Evolutionary conservation across 2,113 vertebrate species (phyloP).

Genomic region (Python bivittatus): DNA sequence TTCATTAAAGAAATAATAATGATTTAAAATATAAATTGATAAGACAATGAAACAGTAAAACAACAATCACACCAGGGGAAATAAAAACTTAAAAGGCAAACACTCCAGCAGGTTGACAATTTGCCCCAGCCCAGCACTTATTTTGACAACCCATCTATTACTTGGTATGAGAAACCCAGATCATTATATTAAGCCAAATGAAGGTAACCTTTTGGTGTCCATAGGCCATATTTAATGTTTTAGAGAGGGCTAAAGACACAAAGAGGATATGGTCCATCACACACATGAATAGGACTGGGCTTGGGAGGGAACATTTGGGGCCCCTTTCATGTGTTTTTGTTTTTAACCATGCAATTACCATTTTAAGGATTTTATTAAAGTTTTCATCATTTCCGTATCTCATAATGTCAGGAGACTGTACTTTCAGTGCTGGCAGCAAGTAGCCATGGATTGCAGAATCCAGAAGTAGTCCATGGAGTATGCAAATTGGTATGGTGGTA

Average conservation of each 20-base stretch:
- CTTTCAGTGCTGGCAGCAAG: background rate
- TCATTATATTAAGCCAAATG: background rate
- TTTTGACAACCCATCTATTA: background rate
- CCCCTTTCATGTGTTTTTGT: background rate
- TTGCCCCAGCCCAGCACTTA: background rate
- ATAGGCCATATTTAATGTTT: background rate
- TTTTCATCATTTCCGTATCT: background rate
- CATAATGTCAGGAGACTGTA: background rate
- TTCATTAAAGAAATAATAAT: background rate
- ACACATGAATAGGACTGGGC: background rate
- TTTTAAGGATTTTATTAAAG: background rate
- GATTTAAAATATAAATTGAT: background rate
- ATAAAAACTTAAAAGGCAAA: background rate
- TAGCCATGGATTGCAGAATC: background rate
- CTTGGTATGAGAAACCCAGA: background rate
- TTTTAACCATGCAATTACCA: background rate
- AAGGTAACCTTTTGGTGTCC: background rate
- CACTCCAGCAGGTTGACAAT: background rate
- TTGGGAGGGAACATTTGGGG: background rate
- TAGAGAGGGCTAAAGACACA: background rate
- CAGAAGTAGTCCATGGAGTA: background rate
- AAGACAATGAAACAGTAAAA: background rate
- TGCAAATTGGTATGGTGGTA: background rate
- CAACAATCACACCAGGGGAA: background rate
- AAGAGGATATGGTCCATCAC: background rate